Conservation (phyloP, 2,113 vertebrate species). For the Apus apus region DNA sequence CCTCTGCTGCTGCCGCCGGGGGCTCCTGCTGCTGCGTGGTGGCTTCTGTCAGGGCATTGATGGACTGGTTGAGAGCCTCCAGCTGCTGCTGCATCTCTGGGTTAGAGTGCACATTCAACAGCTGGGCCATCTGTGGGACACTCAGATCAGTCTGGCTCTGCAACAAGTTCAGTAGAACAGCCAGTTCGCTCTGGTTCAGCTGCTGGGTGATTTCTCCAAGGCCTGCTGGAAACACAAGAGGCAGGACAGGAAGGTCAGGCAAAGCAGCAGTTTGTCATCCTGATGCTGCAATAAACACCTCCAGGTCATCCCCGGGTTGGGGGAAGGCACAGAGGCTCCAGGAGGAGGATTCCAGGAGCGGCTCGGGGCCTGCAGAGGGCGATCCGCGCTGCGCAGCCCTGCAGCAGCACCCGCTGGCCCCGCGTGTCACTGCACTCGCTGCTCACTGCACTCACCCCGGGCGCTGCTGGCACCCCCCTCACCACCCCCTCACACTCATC, state of each 20-base stretch:
- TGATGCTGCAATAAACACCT: fast-evolving
- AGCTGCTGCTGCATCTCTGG: conserved; percentile 89
- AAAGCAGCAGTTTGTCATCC: fast-evolving
- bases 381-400: background rate
- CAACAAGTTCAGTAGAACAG: conserved; percentile 93
- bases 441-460: conserved; percentile 37
- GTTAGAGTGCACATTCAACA: conserved; percentile 89
- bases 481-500: fast-evolving
- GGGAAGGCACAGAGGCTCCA: background rate
- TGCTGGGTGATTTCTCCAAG: conserved; percentile 93
- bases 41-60: conserved; percentile 87
- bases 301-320: too few species aligned
- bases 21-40: conserved; percentile 82
- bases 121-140: conserved; percentile 92
- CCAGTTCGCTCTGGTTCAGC: conserved; percentile 94
- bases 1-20: conserved; percentile 61
- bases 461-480: background rate
- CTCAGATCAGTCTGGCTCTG: conserved; percentile 95
- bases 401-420: conserved; percentile 65
- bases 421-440: background rate
- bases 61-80: conserved; percentile 89
- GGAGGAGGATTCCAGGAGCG: background rate
- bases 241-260: background rate
- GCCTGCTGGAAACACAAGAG: conserved; percentile 69
- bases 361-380: too few species aligned